A percentile compares a stretch with the other conserved stretches of the same genome.
Conservation (phyloP, 2,888 invertebrate genomes). For the Merodon equestris region DNA sequence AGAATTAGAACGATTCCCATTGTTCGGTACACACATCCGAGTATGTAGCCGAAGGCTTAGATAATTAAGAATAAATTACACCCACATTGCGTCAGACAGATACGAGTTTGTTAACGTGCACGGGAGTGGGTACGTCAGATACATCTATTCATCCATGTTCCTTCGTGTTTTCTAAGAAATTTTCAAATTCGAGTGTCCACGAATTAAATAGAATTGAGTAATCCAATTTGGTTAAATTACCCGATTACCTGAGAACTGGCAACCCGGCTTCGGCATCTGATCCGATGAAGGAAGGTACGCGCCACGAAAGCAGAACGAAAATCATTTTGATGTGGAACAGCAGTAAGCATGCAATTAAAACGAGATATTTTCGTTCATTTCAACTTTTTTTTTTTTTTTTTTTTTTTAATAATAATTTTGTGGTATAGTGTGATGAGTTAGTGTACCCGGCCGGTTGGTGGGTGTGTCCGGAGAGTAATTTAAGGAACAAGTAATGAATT, state of each 20-base stretch:
- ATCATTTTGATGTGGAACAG: constrained; percentile 57
- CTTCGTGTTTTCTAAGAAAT: constrained; percentile 47
- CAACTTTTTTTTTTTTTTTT: not conserved
- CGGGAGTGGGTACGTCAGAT: constrained; percentile 29
- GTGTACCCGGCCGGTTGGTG: constrained; percentile 42
- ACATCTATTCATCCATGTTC: too few relatives aligned
- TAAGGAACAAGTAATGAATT: constrained; percentile 65
- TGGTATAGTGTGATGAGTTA: constrained; percentile 60
- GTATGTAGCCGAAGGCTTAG: constrained; percentile 48
- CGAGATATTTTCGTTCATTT: constrained; percentile 37
- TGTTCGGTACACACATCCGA: constrained; percentile 33
- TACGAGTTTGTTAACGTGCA: constrained; percentile 16
- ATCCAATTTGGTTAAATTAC: constrained; percentile 69
- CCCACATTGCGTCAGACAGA: constrained; percentile 64
- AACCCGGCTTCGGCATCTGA: not conserved
- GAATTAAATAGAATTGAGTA: constrained; percentile 55
- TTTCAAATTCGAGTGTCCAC: constrained; percentile 42
- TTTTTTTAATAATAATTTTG: constrained; percentile 18
- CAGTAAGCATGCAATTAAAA: constrained; percentile 61
- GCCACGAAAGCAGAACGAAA: constrained; percentile 17
- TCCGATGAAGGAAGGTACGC: not conserved
- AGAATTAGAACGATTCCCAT: constrained; percentile 61
- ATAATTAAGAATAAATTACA: constrained; percentile 69
- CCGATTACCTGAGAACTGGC: constrained; percentile 42
- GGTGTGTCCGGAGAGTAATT: constrained; percentile 63